A percentile compares a stretch with the other conserved stretches of the same genome.
Evolutionary conservation across 2,888 invertebrate genomes (phyloP).

Genomic region (Drosophila cracens): DNA sequence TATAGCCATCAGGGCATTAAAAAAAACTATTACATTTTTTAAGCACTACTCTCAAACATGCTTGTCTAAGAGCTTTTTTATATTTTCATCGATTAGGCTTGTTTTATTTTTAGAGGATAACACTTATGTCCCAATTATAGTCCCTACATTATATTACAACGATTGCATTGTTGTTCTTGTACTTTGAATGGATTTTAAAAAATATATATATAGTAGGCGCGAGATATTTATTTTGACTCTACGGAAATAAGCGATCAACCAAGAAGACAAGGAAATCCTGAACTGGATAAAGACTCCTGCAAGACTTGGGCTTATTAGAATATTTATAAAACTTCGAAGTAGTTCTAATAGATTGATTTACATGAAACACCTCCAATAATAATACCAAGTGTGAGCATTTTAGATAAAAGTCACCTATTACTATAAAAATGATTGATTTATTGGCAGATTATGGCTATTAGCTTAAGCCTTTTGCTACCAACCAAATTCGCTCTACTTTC

Average conservation of each 20-base stretch:
- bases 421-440: not conserved
- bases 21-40: not conserved
- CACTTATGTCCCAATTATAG: not conserved
- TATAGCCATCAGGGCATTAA: conserved; percentile 1
- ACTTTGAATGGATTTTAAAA: no score
- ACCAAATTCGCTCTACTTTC: not conserved
- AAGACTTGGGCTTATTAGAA: not conserved
- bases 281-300: not conserved
- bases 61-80: not conserved
- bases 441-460: not conserved
- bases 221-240: not conserved
- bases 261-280: rapidly evolving
- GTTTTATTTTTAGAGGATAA: not conserved
- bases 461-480: not conserved
- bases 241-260: not conserved
- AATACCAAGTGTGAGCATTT: not conserved
- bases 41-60: not conserved
- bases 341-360: not conserved
- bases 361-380: not conserved
- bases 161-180: not conserved
- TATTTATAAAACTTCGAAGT: not conserved
- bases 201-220: no score
- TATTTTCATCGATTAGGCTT: not conserved
- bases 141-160: not conserved
- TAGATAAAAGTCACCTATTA: not conserved